A percentile compares a stretch with the other conserved stretches of the same genome.
These are phyloP conservation scores for Eueides isabella DNA, from an alignment of 1,140 invertebrate species.

Conservation along the genomic window DNA sequence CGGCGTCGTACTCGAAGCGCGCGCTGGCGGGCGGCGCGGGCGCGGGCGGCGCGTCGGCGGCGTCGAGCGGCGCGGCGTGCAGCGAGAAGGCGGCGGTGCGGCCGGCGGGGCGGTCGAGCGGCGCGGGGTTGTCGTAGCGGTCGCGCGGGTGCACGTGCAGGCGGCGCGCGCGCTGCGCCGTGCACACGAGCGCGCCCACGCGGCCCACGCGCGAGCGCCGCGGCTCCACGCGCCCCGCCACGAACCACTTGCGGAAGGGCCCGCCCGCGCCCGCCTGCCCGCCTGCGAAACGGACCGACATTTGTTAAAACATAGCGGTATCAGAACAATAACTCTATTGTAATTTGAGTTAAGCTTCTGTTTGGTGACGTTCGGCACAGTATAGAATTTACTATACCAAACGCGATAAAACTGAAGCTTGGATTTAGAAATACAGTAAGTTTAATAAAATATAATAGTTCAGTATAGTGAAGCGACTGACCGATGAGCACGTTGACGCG, in stretches of 20 bases:
- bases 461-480: constrained; percentile 55
- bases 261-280: constrained; percentile 83
- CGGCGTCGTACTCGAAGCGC: constrained; percentile 81
- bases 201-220: constrained; percentile 92
- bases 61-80: constrained; percentile 41
- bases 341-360: no score
- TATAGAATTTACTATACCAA: no score
- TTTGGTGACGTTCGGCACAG: no score
- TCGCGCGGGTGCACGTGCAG: constrained; percentile 94
- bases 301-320: no score
- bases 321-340: no score
- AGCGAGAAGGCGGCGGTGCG: constrained; percentile 43
- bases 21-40: constrained; percentile 54
- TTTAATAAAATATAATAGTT: no score
- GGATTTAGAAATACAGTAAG: no score
- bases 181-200: constrained; percentile 94
- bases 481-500: constrained; percentile 92
- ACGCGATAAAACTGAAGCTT: no score
- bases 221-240: constrained; percentile 90
- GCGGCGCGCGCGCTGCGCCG: constrained; percentile 88
- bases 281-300: constrained; percentile 42
- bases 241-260: constrained; percentile 84
- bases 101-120: constrained; percentile 44
- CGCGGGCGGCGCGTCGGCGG: constrained; percentile 24
- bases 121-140: constrained; percentile 91